A percentile compares a stretch with the other conserved stretches of the same genome.
Evolutionary conservation across 1,140 invertebrate genomes (phyloP).

Genomic region (Ooceraea biroi): DNA sequence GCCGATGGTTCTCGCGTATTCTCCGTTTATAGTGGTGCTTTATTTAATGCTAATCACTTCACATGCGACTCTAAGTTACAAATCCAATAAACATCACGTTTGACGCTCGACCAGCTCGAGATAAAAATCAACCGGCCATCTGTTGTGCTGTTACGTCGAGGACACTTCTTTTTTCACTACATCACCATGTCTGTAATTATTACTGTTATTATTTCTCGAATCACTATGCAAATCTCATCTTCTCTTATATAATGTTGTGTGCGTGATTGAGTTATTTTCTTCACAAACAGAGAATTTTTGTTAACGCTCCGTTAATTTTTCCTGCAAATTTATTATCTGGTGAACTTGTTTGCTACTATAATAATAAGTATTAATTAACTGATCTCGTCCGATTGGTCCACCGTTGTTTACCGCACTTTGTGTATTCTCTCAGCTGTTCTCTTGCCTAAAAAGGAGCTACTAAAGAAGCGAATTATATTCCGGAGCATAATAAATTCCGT

Average conservation of each 20-base stretch:
- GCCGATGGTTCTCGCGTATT: constrained; percentile 30
- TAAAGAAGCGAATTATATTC: background rate
- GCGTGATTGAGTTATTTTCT: no score
- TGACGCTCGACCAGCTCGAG: background rate
- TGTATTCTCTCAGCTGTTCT: background rate
- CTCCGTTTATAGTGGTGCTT: constrained; percentile 8
- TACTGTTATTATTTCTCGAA: no score
- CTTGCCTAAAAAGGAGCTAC: no score
- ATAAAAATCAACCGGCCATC: constrained; percentile 25
- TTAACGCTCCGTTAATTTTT: no score
- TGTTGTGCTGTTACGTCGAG: constrained; percentile 25
- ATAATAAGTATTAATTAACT: no score
- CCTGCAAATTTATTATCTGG: no score
- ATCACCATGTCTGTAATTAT: no score
- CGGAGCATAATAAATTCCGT: constrained; percentile 17
- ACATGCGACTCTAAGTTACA: background rate
- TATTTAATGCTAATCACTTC: constrained; percentile 9
- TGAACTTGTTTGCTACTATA: no score
- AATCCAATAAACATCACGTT: constrained; percentile 31
- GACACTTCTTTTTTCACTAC: background rate
- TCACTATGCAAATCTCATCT: no score
- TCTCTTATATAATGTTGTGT: no score
- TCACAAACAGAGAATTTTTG: no score
- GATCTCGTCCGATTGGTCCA: background rate
- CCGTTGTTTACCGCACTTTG: no score